A percentile compares a stretch with the other conserved stretches of the same genome.
Conservation (phyloP, 2,797 vertebrate genomes). For the Manis pentadactyla region DNA sequence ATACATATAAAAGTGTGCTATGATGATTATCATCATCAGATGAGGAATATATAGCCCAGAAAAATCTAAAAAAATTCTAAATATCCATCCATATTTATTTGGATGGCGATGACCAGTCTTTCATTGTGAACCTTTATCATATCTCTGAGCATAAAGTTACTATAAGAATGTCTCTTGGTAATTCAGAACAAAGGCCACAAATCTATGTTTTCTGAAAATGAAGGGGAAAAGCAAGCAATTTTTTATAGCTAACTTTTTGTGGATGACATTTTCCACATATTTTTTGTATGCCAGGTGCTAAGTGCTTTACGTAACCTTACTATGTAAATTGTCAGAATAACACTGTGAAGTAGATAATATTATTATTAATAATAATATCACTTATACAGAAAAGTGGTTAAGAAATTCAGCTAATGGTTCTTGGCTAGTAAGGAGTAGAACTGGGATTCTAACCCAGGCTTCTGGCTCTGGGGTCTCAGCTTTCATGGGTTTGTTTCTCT, state of each 20-base stretch:
- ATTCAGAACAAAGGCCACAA: not conserved
- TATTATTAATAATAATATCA: not conserved
- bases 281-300: not conserved
- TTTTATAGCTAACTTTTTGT: slow-evolving; percentile 11
- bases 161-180: not conserved
- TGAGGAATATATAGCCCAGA: not conserved
- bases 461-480: not conserved
- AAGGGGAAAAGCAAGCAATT: not conserved
- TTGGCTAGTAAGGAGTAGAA: not conserved
- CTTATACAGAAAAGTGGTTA: not conserved
- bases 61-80: not conserved
- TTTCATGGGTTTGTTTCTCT: not conserved
- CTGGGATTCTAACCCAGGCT: not conserved
- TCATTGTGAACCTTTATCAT: not conserved
- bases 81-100: not conserved
- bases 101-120: not conserved
- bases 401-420: not conserved
- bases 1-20: not conserved
- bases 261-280: not conserved
- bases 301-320: not conserved
- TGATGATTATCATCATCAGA: not conserved
- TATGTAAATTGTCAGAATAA: not conserved
- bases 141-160: not conserved
- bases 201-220: not conserved
- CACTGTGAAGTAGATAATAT: not conserved